phyloP scores from a whole-genome alignment of 2,888 invertebrate species.

The Eutolmus rufibarbis region DNA sequence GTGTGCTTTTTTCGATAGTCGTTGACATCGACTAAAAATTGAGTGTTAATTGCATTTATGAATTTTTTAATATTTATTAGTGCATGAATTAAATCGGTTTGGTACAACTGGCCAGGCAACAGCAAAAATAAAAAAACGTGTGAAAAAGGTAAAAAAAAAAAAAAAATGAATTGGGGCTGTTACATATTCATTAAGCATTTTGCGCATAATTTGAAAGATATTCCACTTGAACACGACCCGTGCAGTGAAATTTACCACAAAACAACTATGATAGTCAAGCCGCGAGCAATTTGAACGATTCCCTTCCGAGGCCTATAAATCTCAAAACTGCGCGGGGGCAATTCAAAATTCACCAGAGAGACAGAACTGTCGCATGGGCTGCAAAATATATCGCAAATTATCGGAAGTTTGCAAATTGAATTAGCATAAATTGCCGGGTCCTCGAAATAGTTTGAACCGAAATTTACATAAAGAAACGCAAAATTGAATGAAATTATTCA shows the following conservation, averaged over 20 bases:
- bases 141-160: neutral
- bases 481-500: constrained; percentile 32
- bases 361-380: neutral
- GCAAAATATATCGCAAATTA: neutral
- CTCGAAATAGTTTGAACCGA: neutral
- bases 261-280: neutral
- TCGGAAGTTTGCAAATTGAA: constrained; percentile 15
- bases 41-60: neutral
- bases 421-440: constrained; percentile 2
- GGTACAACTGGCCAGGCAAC: neutral
- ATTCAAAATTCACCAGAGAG: neutral
- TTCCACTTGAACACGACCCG: neutral
- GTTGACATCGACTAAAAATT: neutral
- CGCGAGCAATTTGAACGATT: neutral
- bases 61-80: neutral
- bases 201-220: neutral
- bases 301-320: neutral
- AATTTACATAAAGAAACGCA: constrained; percentile 26
- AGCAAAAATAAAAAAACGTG: neutral
- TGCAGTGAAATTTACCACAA: neutral
- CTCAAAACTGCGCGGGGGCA: neutral
- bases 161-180: neutral
- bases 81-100: neutral
- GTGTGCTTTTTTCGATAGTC: too few species aligned
- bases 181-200: neutral